Percentiles rank a stretch among this genome's conserved stretches.
Conservation (phyloP, 2,113 vertebrate species). For the Xyrauchen texanus region DNA sequence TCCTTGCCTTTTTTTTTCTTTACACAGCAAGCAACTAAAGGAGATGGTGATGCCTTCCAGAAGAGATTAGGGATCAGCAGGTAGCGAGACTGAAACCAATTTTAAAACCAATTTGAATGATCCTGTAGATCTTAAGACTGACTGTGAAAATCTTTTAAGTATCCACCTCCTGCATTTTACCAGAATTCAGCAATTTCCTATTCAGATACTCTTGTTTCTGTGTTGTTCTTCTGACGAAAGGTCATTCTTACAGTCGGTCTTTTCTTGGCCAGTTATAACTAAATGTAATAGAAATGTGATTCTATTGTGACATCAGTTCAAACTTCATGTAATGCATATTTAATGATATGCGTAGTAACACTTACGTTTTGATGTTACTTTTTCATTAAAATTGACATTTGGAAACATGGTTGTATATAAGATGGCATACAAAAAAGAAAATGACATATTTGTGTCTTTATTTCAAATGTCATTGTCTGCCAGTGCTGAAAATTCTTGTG, state of each 20-base stretch:
- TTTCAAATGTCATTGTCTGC: too few species aligned
- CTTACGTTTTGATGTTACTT: too few species aligned
- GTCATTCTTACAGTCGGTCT: too few species aligned
- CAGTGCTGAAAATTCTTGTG: too few species aligned
- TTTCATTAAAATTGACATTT: neutral
- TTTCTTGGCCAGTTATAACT: neutral
- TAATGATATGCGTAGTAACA: too few species aligned
- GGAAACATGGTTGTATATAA: too few species aligned
- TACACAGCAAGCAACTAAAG: conserved; percentile 84
- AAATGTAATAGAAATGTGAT: neutral
- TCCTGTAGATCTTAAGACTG: neutral
- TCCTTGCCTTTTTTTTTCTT: conserved; percentile 32
- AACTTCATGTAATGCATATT: neutral
- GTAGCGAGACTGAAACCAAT: conserved; percentile 53
- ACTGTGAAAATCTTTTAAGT: neutral
- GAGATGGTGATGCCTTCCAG: conserved; percentile 89
- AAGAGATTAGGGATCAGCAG: conserved; percentile 74
- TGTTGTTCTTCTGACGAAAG: too few species aligned
- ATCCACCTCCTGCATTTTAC: neutral
- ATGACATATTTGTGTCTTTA: too few species aligned
- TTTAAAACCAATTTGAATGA: neutral
- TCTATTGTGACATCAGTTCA: too few species aligned
- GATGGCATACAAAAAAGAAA: too few species aligned
- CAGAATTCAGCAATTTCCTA: neutral
- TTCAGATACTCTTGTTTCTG: too few species aligned